A percentile compares a stretch with the other conserved stretches of the same genome.
phyloP scores from a whole-genome alignment of 1,140 invertebrate genomes.

The Neodiprion fabricii region DNA sequence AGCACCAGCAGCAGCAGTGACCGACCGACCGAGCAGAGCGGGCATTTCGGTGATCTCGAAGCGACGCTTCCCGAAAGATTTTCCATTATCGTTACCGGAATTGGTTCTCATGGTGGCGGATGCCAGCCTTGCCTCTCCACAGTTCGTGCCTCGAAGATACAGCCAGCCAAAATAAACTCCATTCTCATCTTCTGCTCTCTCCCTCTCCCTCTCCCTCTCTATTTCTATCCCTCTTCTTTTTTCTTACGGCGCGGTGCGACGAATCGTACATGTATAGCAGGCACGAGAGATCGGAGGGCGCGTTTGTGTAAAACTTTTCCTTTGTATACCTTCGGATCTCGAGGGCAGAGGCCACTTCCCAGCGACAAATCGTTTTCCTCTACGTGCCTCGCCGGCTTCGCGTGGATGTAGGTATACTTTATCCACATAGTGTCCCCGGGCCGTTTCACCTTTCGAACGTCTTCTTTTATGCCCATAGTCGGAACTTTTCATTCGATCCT shows the following conservation, averaged over 20 bases:
- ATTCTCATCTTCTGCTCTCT: not conserved
- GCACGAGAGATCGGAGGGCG: not conserved
- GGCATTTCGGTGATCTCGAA: not conserved
- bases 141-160: not conserved
- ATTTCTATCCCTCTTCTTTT: not conserved
- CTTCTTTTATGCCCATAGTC: too few species aligned
- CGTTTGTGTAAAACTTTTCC: not conserved
- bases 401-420: not conserved
- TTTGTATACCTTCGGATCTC: not conserved
- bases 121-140: not conserved
- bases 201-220: not conserved
- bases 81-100: constrained; percentile 5
- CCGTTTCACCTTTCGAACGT: too few species aligned
- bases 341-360: not conserved
- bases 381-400: not conserved
- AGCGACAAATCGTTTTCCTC: constrained; percentile 2
- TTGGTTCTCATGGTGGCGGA: not conserved
- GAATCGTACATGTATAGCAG: too few species aligned
- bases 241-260: too few species aligned
- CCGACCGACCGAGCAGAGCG: too few species aligned
- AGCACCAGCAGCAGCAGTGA: too few species aligned
- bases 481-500: too few species aligned
- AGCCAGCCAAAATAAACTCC: constrained; percentile 4
- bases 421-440: not conserved
- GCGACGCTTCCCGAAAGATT: not conserved